Evolutionary conservation across 64 coral and sea anemone species (phyloP).

Genomic region (Pachyseris speciosa): DNA sequence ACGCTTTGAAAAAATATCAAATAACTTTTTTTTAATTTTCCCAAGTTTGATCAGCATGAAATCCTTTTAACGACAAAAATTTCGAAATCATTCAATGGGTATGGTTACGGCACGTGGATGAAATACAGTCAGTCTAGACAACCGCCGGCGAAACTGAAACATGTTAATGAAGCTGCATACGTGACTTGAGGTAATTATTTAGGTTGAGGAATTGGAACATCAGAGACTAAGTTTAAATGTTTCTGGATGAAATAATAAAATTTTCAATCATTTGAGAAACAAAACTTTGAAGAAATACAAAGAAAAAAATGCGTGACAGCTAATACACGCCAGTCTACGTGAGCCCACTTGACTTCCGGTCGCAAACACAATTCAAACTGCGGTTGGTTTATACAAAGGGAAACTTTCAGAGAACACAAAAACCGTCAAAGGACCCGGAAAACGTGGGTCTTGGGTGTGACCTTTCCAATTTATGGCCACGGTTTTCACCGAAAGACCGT

Average conservation of each 20-base stretch:
- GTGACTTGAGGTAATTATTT: background rate
- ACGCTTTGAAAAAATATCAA: background rate
- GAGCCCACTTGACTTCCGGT: background rate
- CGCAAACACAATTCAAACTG: background rate
- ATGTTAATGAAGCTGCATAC: background rate
- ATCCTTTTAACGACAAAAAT: background rate
- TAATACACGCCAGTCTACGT: background rate
- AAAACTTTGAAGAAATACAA: background rate
- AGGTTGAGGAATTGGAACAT: background rate
- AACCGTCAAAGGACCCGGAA: background rate
- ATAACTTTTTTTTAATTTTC: background rate
- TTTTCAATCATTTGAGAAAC: background rate
- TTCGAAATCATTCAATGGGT: background rate
- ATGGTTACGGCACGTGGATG: background rate
- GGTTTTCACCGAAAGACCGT: background rate
- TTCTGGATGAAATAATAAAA: background rate
- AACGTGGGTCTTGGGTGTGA: conserved; percentile 3
- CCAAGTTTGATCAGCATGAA: no score
- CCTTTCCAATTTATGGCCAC: background rate
- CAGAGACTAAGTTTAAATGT: background rate
- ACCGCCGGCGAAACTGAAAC: background rate
- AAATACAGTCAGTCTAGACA: background rate
- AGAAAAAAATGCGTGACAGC: background rate
- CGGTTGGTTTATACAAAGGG: background rate
- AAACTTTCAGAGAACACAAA: background rate